Base-by-base conservation (phyloP, 2,113 vertebrate species). In the Pardalotus punctatus region DNA sequence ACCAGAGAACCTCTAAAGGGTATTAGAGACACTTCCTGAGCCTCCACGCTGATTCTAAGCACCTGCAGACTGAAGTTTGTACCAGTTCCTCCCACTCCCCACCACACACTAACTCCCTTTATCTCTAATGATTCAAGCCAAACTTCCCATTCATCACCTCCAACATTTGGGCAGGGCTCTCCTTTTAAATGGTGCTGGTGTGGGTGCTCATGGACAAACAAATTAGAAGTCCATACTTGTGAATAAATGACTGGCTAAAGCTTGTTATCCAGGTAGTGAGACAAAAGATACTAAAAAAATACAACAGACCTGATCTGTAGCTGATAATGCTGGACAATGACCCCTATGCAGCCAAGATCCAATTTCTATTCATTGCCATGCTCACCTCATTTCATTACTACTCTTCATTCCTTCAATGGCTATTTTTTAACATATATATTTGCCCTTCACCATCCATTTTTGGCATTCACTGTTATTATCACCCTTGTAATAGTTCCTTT, bases 1-100 rank as follows among this genome's bases (percentile, higher is more conserved):
- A 61, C 60, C 36, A 53, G 70, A 17, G 78, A 81, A 40, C 40
- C 73, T 86, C 79, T 74, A 64, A 79, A 88, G 91, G 48, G 61
- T 70, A 40, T 92, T 91, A 80, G 69, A 90, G 53, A 61, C 28
- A 88, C 67, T 86, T 96, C 82, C 94, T 95, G 90, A 94, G 71
- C 64, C 80, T 81, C 42, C 77, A 71, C 0, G 0, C 76, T 76
- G 60, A 88, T 89, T 95, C 88, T 96, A 90, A 93, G 82, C 79
- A 90, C 93, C 92, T 95, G 88, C 56, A 78, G 65, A 61, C 65
- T 62, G 62, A 88, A 76, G 48, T 66, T 87, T 45, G 43, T 71
- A 92, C 69, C 38, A 81, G 82, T 38, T 81, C 69, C 82, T 88
- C 88, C 71, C 53, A 47, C 88, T 88, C 72, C 50, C 45, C 31